Evolutionary conservation across 2,113 vertebrate genomes (phyloP).

Genomic region (Glaucidium brasilianum): DNA sequence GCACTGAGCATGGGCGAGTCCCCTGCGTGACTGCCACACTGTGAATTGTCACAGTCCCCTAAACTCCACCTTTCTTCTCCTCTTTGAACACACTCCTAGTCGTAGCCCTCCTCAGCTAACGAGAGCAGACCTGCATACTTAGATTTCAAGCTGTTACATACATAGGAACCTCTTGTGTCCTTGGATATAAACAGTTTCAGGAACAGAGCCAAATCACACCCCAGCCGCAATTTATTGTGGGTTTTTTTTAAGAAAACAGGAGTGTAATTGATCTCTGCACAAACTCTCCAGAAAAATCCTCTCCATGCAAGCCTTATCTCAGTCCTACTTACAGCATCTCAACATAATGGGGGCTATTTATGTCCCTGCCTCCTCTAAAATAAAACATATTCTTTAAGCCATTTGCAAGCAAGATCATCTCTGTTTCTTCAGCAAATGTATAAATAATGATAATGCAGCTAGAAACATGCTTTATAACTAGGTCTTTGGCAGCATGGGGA

Average conservation of each 20-base stretch:
- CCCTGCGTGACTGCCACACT: rapidly evolving
- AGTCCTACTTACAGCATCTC: neutral
- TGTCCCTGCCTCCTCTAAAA: conserved; percentile 5
- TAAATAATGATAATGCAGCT: conserved; percentile 6
- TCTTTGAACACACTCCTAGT: neutral
- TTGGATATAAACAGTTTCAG: neutral
- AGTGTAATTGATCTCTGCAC: neutral
- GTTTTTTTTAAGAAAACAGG: neutral
- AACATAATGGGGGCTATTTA: conserved; percentile 21
- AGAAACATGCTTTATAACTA: neutral
- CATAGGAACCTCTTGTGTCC: neutral
- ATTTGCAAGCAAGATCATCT: neutral
- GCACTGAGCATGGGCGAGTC: rapidly evolving
- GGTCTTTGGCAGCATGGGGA: neutral
- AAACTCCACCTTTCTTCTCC: neutral
- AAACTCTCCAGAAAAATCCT: neutral
- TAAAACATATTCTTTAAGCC: neutral
- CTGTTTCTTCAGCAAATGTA: neutral
- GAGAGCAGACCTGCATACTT: neutral
- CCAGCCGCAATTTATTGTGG: neutral
- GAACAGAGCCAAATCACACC: neutral
- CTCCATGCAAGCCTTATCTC: neutral
- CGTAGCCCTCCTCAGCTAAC: neutral
- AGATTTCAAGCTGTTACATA: neutral
- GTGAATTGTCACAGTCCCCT: rapidly evolving